Base-by-base conservation (phyloP, 2,113 vertebrate species). In the Indicator maculatus region DNA sequence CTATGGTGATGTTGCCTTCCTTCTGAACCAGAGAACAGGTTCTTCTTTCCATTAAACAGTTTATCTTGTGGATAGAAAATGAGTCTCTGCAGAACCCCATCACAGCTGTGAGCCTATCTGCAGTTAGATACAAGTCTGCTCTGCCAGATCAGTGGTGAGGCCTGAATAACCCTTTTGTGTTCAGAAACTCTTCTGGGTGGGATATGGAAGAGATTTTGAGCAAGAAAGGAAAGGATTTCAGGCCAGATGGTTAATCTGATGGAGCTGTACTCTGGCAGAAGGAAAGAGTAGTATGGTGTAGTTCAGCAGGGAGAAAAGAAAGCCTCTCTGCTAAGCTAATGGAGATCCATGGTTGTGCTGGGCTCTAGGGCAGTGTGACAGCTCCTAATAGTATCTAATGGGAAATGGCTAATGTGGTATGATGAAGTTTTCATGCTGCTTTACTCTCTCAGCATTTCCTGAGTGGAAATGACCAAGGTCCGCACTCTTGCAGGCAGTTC, bases 151-250 rank as follows among this genome's bases (percentile, higher is more conserved):
- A 70, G 93, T 58, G 83, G 64, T 5, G n/a, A 91, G 93, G 70
- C 90, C 63, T 85, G 93, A 97, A 97, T 89, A 95, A 86, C 83
- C 79, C 91, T 95, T 96, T 95, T 93, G 93, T 95, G 96, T 87
- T 93, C 74, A 70, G 38, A 93, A 95, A 59, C 66, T 74, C 70
- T 94, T 93, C 89, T 95, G 95, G 92, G 95, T 82, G 70, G 90
- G 91, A 92, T 88, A 70, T 45, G 61, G 77, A 89, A 47, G 89
- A 95, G 95, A 81, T 88, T 97, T 96, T 94, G 74, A 93, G 93
- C 58, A 80, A 86, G 88, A 38, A 89, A 92, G 72, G 50, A 73
- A 93, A 82, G 61, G 59, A 66, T 95, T 82, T 83, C 65, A 93
- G 90, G 72, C 86, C 95, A 96, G 79, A 91, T 95, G 59, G 96